Conservation (phyloP, 2,113 vertebrate genomes). For the Terrapene triunguis region DNA sequence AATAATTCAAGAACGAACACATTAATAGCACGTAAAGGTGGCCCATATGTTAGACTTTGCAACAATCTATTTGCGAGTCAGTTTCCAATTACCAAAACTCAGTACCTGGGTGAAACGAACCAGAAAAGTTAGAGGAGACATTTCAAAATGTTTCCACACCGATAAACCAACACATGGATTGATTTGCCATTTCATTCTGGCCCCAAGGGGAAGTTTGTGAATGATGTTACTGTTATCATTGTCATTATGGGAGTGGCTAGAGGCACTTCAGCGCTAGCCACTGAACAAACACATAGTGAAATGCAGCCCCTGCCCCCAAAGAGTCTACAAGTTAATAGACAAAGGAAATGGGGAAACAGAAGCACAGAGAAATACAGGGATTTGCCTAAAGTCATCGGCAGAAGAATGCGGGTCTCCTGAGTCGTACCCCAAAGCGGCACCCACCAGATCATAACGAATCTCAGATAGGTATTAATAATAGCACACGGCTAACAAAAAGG, state of each 20-base stretch:
- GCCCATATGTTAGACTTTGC: constrained; percentile 1
- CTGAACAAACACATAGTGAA: neutral
- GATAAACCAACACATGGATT: neutral
- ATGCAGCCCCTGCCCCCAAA: neutral
- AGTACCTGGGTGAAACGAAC: neutral
- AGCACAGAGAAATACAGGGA: neutral
- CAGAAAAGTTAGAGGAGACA: neutral
- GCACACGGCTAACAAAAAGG: neutral
- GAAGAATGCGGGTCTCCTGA: neutral
- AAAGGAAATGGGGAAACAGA: neutral
- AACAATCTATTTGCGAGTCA: neutral
- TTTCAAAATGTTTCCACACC: neutral
- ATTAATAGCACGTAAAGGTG: constrained; percentile 6
- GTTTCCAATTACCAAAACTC: neutral
- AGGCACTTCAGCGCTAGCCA: too few species aligned
- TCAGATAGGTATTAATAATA: too few species aligned
- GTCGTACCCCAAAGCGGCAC: neutral
- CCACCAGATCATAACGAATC: neutral
- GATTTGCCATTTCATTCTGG: neutral
- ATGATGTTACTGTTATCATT: neutral
- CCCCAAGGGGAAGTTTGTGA: fast-evolving
- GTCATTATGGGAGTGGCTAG: neutral
- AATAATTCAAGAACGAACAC: constrained; percentile 19
- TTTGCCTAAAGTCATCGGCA: neutral
- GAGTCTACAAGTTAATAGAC: neutral